phyloP scores from a whole-genome alignment of 2,888 invertebrate species.

The Exephanes ischioxanthus region DNA sequence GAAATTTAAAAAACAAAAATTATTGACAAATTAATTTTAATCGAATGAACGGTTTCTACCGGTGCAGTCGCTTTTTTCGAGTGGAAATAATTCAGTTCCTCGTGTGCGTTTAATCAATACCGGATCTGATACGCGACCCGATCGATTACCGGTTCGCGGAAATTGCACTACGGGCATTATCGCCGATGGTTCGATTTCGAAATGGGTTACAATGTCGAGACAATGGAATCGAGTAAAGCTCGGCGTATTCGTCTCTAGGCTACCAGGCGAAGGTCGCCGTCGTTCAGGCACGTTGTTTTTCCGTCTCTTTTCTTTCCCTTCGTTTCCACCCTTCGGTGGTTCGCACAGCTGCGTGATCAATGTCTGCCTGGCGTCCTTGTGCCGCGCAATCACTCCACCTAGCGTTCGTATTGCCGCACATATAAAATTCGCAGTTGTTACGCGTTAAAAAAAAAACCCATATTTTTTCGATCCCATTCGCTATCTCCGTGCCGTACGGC shows the following conservation, averaged over 20 bases:
- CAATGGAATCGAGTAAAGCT: background rate
- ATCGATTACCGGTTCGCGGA: background rate
- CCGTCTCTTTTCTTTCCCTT: constrained; percentile 16
- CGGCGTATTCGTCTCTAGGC: constrained; percentile 6
- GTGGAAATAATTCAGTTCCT: background rate
- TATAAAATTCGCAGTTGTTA: background rate
- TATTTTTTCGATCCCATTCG: background rate
- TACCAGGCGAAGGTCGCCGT: constrained; percentile 27
- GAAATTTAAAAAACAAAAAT: background rate
- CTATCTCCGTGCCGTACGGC: background rate
- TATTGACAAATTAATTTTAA: background rate
- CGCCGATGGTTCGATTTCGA: background rate
- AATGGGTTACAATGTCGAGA: background rate
- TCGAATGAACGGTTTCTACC: background rate
- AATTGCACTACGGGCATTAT: background rate
- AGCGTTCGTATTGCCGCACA: constrained; percentile 21
- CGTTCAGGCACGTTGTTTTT: constrained; percentile 22
- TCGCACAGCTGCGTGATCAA: constrained; percentile 46
- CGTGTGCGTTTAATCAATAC: background rate
- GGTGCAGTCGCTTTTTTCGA: background rate
- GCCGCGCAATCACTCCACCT: background rate
- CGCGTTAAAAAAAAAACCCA: background rate
- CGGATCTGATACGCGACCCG: background rate
- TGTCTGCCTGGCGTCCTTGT: constrained; percentile 35
- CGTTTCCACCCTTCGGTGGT: background rate